phyloP scores from a whole-genome alignment of 2,113 vertebrate species.

The Hydrolagus affinis region DNA sequence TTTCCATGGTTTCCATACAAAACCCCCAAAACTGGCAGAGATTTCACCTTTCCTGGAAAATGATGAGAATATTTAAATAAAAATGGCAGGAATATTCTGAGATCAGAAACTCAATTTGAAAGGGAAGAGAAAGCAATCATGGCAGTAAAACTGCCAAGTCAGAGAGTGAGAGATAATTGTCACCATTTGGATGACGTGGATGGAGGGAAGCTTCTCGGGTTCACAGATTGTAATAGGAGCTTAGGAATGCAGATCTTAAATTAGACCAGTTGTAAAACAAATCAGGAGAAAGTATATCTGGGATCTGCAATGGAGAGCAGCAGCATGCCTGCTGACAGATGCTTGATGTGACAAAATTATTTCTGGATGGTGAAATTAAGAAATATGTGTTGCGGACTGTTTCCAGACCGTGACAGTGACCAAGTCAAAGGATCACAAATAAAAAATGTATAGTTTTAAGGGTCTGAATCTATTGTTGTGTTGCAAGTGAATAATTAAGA shows the following conservation, averaged over 20 bases:
- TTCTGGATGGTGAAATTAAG: slow-evolving; percentile 25
- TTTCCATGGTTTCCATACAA: not conserved
- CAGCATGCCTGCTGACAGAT: slow-evolving; percentile 33
- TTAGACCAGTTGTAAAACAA: slow-evolving; percentile 41
- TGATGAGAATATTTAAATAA: not conserved
- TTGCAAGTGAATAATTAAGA: not conserved
- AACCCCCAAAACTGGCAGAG: not conserved
- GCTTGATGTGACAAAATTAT: slow-evolving; percentile 29
- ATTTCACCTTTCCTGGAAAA: not conserved
- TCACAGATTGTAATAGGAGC: slow-evolving; percentile 35
- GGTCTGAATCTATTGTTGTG: not conserved
- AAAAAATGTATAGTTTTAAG: slow-evolving; percentile 14
- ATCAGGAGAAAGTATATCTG: slow-evolving; percentile 36
- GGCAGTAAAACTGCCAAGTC: slow-evolving; percentile 10
- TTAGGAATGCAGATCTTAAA: slow-evolving; percentile 39
- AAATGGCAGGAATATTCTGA: not conserved
- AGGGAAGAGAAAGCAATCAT: not conserved
- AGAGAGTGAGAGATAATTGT: slow-evolving; percentile 8
- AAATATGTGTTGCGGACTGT: not conserved
- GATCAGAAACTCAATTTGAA: not conserved
- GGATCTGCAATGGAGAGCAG: slow-evolving; percentile 32
- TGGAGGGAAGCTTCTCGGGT: not conserved
- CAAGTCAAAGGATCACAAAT: slow-evolving; percentile 16
- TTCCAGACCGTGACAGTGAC: not conserved
- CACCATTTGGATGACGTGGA: not conserved